phyloP scores from a whole-genome alignment of 2,888 invertebrate genomes.

The Drosophila maculinotata region DNA sequence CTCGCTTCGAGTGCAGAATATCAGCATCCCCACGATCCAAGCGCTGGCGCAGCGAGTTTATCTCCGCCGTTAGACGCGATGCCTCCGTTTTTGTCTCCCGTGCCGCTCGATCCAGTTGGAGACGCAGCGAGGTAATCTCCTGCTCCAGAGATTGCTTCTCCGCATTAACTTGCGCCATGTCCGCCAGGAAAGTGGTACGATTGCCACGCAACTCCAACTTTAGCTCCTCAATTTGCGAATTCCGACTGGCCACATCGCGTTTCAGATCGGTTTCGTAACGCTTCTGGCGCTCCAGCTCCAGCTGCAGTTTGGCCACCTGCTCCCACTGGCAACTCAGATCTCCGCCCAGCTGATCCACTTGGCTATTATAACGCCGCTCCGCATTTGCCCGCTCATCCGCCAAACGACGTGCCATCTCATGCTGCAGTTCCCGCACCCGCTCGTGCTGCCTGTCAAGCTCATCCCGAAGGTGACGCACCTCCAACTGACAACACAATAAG shows the following conservation, averaged over 20 bases:
- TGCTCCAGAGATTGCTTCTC: conserved; percentile 93
- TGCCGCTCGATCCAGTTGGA: conserved; percentile 90
- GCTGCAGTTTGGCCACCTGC: conserved; percentile 90
- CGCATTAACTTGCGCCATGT: conserved; percentile 90
- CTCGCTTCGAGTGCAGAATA: conserved; percentile 91
- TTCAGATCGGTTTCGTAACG: conserved; percentile 91
- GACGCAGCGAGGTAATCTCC: conserved; percentile 90
- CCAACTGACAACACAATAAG: conserved; percentile 83
- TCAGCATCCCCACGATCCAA: conserved; percentile 93
- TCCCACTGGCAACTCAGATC: conserved; percentile 93
- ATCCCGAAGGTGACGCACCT: conserved; percentile 90
- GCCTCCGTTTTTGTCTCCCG: conserved; percentile 91
- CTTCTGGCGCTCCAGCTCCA: conserved; percentile 92
- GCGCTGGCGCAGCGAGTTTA: conserved; percentile 89
- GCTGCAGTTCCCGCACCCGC: conserved; percentile 90
- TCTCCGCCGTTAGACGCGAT: conserved; percentile 91
- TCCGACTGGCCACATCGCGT: conserved; percentile 91
- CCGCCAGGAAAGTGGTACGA: conserved; percentile 89
- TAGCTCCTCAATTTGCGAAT: conserved; percentile 90
- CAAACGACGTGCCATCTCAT: conserved; percentile 90
- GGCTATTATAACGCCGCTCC: conserved; percentile 90
- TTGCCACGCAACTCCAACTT: conserved; percentile 92
- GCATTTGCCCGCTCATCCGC: conserved; percentile 90
- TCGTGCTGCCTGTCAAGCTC: conserved; percentile 92
- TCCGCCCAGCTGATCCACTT: conserved; percentile 91